Conservation (phyloP, 2,888 invertebrate species). For the Thysanoteuthis rhombus region DNA sequence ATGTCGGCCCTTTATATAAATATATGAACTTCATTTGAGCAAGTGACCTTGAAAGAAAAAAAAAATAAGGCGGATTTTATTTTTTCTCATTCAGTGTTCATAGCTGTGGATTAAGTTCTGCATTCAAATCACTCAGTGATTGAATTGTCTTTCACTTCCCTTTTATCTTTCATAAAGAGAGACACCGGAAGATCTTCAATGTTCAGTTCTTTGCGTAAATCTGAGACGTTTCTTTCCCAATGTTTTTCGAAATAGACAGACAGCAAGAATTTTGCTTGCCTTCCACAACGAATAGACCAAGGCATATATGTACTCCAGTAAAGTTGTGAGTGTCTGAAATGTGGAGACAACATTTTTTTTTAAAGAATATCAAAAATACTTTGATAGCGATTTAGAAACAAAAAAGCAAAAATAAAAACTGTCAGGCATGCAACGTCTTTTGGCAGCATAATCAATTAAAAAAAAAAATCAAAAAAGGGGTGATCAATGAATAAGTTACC, state of each 20-base stretch:
- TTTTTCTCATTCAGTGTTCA: no score
- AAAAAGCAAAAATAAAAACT: no score
- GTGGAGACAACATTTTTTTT: conserved; percentile 15
- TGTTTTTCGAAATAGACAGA: conserved; percentile 91
- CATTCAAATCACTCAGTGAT: background rate
- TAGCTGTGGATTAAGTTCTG: background rate
- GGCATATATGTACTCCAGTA: conserved; percentile 75
- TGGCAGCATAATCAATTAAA: no score
- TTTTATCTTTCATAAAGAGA: conserved; percentile 16
- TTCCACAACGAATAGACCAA: conserved; percentile 63
- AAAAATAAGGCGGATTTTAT: background rate
- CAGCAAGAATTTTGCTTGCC: conserved; percentile 79
- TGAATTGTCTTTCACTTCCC: background rate
- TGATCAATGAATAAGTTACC: no score
- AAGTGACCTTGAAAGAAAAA: background rate
- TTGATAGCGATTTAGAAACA: no score
- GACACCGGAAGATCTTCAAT: conserved; percentile 69
- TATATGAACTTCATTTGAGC: background rate
- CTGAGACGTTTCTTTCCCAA: conserved; percentile 87
- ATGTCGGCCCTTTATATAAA: no score
- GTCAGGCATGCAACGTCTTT: no score
- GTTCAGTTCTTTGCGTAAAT: conserved; percentile 83
- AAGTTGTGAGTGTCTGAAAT: conserved; percentile 66
- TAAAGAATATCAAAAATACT: no score
- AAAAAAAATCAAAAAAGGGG: no score